Base-by-base conservation (phyloP, 2,113 vertebrate genomes). In the Grus americana region DNA sequence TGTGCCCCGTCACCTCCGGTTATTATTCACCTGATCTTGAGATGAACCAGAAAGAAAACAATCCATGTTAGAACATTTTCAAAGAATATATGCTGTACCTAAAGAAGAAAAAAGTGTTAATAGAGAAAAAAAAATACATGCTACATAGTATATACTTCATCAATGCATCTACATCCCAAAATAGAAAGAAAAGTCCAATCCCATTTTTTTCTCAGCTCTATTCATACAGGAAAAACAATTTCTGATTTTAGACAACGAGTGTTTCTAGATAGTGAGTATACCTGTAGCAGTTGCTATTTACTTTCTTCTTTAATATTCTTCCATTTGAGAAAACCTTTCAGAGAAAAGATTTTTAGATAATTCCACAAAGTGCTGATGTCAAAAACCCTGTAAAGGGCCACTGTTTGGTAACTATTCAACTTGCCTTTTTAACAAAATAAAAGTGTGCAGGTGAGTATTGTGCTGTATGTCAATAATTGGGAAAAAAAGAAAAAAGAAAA, bases 381-480 rank as follows among this genome's bases (percentile, higher is more conserved):
- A 85, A 68, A 74, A 88, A 49, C 16, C 14, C 36, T 65, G 8
- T 71, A 36, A n/a, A 65, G 4, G 44, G 23, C 61, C 67, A 80
- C 83, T 84, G 40, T 61, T 87, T 85, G 34, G 63, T 75, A 95
- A 94, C 66, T 89, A 46, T 92, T 93, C 96, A 95, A 90, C 81
- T 94, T 93, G 61, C 74, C 94, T 97, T 97, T 98, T 97, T 93
- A 97, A 94, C 82, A 94, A 96, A 97, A 95, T 88, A 84, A 89
- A 98, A 98, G 74, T 85, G 75, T 96, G 75, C 93, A 86, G 84
- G 83, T 82, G 93, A 96, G 92, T 94, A 95, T 95, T 90, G 75
- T 79, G 93, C 73, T 71, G 26, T 83, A 61, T 94, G 98, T 99
- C 98, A 98, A 98, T 98, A 98, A 70, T 79, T 95, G 90, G 20